Evolutionary conservation across 2,888 invertebrate species (phyloP).

Genomic region (Harpagoxenus sublaevis): DNA sequence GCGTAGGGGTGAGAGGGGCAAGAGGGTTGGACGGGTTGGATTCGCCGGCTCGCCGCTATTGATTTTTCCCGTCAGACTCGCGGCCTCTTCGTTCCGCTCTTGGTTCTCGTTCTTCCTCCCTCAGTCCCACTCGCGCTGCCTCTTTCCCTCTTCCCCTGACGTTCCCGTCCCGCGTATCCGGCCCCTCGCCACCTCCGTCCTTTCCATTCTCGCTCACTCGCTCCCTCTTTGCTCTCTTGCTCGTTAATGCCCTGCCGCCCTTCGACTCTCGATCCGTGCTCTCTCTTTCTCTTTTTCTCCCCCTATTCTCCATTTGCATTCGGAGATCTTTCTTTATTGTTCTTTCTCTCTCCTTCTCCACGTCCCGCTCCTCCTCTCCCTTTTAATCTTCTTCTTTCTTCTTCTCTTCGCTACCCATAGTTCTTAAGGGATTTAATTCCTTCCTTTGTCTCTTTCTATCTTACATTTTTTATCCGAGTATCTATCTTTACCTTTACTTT

Average conservation of each 20-base stretch:
- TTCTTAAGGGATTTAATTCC: slow-evolving; percentile 47
- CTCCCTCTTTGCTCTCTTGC: slow-evolving; percentile 62
- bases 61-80: slow-evolving; percentile 86
- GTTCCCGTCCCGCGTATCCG: slow-evolving; percentile 39
- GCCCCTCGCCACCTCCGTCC: slow-evolving; percentile 39
- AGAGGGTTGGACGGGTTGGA: slow-evolving; percentile 82
- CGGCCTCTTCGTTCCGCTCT: slow-evolving; percentile 81
- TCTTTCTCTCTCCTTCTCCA: slow-evolving; percentile 58
- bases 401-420: slow-evolving; percentile 5
- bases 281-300: slow-evolving; percentile 48
- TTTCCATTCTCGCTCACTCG: slow-evolving; percentile 62
- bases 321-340: slow-evolving; percentile 38
- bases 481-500: slow-evolving; percentile 8
- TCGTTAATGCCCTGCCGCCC: slow-evolving; percentile 52
- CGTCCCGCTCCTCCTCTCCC: background rate
- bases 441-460: slow-evolving; percentile 21
- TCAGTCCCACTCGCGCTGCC: slow-evolving; percentile 63
- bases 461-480: slow-evolving; percentile 5
- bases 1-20: slow-evolving; percentile 49
- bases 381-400: background rate
- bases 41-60: slow-evolving; percentile 86
- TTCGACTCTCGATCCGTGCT: slow-evolving; percentile 49
- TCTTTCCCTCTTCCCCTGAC: slow-evolving; percentile 49
- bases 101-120: slow-evolving; percentile 69
- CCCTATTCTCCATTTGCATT: slow-evolving; percentile 44